Base-by-base conservation (phyloP, 2,888 invertebrate genomes). In the Cephus pulcher region DNA sequence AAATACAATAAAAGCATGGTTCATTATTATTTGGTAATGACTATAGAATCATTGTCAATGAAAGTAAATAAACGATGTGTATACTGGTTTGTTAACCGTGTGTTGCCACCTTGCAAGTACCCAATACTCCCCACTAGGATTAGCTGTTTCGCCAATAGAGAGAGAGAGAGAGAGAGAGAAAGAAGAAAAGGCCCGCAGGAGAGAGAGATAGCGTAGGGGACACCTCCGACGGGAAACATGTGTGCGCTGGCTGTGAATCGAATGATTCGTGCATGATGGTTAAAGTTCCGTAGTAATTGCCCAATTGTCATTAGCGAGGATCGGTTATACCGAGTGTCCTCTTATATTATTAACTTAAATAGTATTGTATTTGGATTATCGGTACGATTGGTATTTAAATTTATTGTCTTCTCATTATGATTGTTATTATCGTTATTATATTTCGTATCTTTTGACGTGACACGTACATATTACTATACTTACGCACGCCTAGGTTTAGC, bases 41-140 rank as follows among this genome's bases (percentile, higher is more conserved):
- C 87, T 86, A 86, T 85, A 88, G 87, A 87, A 85, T 87, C 86
- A 88, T 88, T 88, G 89, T 90, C 89, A 88, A 85, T 86, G 81
- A 86, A 86, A 87, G 84, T 85, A 86, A 89, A 89, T 89, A 90
- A 90, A 89, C 81, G 84, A 88, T 88, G 85, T 89, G 86, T 89
- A 88, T 87, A 88, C 85, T 89, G 88, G 89, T 89, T 90, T 87
- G 86, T 90, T 88, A 88, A 89, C 84, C 84, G 84, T 87, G 86
- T 87, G 85, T 89, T 87, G 82, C 88, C 85, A 87, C 83, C 85
- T 85, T 83, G 86, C 84, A 82, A 87, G 84, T 84, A 56, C 85
- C 86, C 80, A 80, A 80, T 35, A 37, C 6, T 81, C 81, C 82
- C 81, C 77, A 76, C 34, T n/a, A 56, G 78, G 75, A 76, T 76